phyloP scores from a whole-genome alignment of 2,888 invertebrate genomes.

The Homarus gammarus region DNA sequence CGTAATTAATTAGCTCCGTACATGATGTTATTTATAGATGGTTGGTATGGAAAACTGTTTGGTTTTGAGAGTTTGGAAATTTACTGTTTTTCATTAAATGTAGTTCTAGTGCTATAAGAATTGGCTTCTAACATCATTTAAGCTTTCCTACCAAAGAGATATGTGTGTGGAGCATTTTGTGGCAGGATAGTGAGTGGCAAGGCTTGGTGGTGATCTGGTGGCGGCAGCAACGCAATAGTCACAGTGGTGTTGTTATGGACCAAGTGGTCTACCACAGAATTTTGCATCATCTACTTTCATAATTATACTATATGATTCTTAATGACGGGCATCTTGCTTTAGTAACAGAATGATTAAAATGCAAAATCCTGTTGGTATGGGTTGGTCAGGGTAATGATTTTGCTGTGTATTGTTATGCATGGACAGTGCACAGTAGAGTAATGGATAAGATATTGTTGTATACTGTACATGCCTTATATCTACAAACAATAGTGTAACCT shows the following conservation, averaged over 20 bases:
- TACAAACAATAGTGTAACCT: slow-evolving; percentile 47
- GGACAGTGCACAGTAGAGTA: background rate
- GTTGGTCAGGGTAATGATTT: slow-evolving; percentile 45
- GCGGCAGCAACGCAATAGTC: slow-evolving; percentile 65
- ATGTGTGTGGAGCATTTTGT: slow-evolving; percentile 4
- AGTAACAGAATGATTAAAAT: slow-evolving; percentile 5
- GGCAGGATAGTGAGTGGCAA: slow-evolving; percentile 42
- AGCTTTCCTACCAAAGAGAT: background rate
- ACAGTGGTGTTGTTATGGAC: slow-evolving; percentile 52
- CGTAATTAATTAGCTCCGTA: no score
- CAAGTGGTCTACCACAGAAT: slow-evolving; percentile 39
- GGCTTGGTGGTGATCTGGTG: slow-evolving; percentile 59
- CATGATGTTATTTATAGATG: no score
- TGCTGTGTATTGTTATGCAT: slow-evolving; percentile 14
- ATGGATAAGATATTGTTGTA: background rate
- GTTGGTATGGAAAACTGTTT: no score
- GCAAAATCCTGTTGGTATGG: slow-evolving; percentile 40
- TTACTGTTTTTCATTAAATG: background rate
- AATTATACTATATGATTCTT: background rate
- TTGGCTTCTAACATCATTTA: background rate
- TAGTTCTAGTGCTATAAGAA: background rate
- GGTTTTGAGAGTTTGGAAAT: no score
- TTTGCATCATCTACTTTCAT: slow-evolving; percentile 33
- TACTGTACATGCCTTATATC: background rate
- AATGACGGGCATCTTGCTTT: background rate